A percentile compares a stretch with the other conserved stretches of the same genome.
phyloP scores from a whole-genome alignment of 2,888 invertebrate species.

The Tillus elongatus region DNA sequence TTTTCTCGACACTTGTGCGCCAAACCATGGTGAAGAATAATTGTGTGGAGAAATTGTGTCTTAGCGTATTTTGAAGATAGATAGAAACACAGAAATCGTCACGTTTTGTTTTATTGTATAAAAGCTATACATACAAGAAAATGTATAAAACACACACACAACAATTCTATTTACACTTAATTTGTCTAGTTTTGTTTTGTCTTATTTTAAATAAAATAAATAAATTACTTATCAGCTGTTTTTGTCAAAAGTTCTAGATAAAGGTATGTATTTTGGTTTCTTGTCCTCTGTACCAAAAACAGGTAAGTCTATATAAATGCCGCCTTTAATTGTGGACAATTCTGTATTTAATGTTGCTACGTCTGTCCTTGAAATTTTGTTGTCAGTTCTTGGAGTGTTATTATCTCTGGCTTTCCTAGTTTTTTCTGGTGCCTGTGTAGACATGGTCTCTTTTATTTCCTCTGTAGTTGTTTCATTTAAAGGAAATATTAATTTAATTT shows the following conservation, averaged over 20 bases:
- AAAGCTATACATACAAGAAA: background rate
- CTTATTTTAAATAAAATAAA: slow-evolving; percentile 13
- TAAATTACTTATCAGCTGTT: slow-evolving; percentile 14
- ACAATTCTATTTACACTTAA: background rate
- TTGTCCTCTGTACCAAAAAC: slow-evolving; percentile 33
- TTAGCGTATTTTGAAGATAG: background rate
- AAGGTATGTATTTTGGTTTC: slow-evolving; percentile 37
- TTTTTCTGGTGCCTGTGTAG: slow-evolving; percentile 17
- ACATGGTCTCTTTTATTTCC: slow-evolving; percentile 7
- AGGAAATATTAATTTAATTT: slow-evolving; percentile 19
- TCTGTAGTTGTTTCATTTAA: slow-evolving; percentile 12
- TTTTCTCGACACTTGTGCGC: slow-evolving; percentile 38
- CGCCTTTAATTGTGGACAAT: slow-evolving; percentile 9
- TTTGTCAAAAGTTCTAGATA: slow-evolving; percentile 20
- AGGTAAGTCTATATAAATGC: slow-evolving; percentile 37
- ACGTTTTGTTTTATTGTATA: slow-evolving; percentile 3
- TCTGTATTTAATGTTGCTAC: background rate
- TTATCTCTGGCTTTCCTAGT: slow-evolving; percentile 24
- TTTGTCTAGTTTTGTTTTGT: slow-evolving; percentile 1
- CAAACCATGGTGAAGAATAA: slow-evolving; percentile 7
- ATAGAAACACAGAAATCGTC: too few relatives aligned
- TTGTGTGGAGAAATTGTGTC: background rate
- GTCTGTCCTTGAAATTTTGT: background rate
- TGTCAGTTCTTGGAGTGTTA: background rate
- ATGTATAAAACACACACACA: background rate